These are phyloP conservation scores for Parthenolecanium corni DNA, from an alignment of 2,888 invertebrate species.

Conservation along the genomic window DNA sequence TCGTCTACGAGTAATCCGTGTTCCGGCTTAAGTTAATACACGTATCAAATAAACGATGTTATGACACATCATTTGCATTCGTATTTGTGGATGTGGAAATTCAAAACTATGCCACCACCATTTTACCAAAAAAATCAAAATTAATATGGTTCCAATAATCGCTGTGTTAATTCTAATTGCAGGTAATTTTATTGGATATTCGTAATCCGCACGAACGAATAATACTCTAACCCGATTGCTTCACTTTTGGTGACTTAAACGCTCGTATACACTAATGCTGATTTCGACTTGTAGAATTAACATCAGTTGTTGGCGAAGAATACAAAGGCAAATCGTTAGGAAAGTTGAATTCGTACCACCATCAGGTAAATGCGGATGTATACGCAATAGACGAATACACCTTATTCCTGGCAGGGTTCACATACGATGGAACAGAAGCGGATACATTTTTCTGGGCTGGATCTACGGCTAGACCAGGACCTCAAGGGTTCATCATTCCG, in stretches of 20 bases:
- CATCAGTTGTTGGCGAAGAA: conserved; percentile 43
- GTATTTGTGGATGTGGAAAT: too few species aligned
- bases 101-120: background rate
- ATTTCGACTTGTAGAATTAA: background rate
- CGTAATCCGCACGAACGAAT: too few species aligned
- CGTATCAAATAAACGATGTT: too few species aligned
- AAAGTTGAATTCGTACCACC: conserved; percentile 79
- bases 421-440: conserved; percentile 79
- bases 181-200: too few species aligned
- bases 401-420: conserved; percentile 64
- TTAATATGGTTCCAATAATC: too few species aligned
- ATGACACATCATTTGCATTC: too few species aligned
- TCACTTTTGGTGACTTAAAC: background rate
- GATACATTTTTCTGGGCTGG: conserved; percentile 93
- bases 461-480: conserved; percentile 71
- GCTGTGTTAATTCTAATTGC: too few species aligned
- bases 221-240: too few species aligned
- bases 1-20: too few species aligned
- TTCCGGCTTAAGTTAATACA: too few species aligned
- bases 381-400: conserved; percentile 81
- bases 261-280: background rate
- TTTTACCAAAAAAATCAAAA: background rate
- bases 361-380: conserved; percentile 79
- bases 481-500: conserved; percentile 82
- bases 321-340: conserved; percentile 72